Conservation (phyloP, 2,888 invertebrate genomes). For the Cinara cedri region DNA sequence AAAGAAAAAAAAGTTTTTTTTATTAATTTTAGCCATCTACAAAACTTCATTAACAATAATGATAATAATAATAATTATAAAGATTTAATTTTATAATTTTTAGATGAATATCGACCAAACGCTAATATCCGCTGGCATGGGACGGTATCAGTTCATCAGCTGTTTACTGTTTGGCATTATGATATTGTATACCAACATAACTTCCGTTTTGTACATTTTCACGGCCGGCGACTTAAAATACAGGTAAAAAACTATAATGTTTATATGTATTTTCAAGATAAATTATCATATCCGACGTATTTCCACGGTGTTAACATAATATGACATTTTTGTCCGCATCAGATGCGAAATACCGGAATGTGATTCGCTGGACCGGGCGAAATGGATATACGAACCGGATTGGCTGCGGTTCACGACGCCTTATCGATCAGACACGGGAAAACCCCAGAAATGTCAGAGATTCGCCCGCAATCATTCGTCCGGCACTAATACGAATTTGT, state of each 20-base stretch:
- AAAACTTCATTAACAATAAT: too few relatives aligned
- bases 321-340: neutral
- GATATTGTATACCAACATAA: constrained; percentile 35
- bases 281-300: too few relatives aligned
- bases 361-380: constrained; percentile 30
- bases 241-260: constrained; percentile 33
- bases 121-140: constrained; percentile 24
- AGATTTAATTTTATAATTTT: neutral
- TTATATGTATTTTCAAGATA: too few relatives aligned
- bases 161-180: constrained; percentile 39
- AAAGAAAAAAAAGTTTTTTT: too few relatives aligned
- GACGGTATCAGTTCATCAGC: constrained; percentile 37
- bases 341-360: constrained; percentile 59
- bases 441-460: constrained; percentile 23
- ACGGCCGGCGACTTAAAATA: constrained; percentile 51
- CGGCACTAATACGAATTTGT: neutral
- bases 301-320: too few relatives aligned
- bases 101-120: constrained; percentile 31
- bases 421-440: constrained; percentile 26
- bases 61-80: too few relatives aligned
- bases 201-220: constrained; percentile 39
- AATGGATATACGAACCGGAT: constrained; percentile 47
- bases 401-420: constrained; percentile 59
- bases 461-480: neutral
- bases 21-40: too few relatives aligned